phyloP scores from a whole-genome alignment of 2,888 invertebrate genomes.

The Agelastica alni region DNA sequence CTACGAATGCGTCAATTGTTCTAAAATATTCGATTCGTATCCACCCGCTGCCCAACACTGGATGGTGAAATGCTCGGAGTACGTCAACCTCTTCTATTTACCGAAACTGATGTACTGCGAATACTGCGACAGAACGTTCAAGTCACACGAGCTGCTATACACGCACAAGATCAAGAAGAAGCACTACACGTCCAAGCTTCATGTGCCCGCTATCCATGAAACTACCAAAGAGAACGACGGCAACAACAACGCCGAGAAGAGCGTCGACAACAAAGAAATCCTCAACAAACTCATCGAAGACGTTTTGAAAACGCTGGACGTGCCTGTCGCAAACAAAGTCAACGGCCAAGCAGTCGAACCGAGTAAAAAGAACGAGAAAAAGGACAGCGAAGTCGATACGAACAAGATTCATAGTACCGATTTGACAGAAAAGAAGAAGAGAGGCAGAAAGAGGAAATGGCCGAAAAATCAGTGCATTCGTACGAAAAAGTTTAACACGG shows the following conservation, averaged over 20 bases:
- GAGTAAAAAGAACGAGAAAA: constrained; percentile 15
- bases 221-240: constrained; percentile 12
- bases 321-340: constrained; percentile 41
- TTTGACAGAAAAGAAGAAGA: constrained; percentile 32
- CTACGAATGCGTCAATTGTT: constrained; percentile 58
- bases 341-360: not conserved
- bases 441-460: constrained; percentile 50
- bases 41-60: constrained; percentile 62
- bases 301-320: constrained; percentile 51
- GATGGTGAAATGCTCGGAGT: constrained; percentile 57
- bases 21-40: constrained; percentile 57
- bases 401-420: constrained; percentile 19
- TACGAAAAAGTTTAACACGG: constrained; percentile 36
- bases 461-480: constrained; percentile 39
- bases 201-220: constrained; percentile 35
- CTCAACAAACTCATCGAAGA: constrained; percentile 53
- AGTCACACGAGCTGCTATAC: constrained; percentile 60
- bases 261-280: constrained; percentile 46
- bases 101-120: constrained; percentile 57
- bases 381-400: not conserved
- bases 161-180: constrained; percentile 63
- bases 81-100: constrained; percentile 57
- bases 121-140: constrained; percentile 58
- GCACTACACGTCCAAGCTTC: constrained; percentile 55
- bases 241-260: constrained; percentile 29